Conservation (phyloP, 2,888 invertebrate genomes). For the Lordiphosa fenestrarum region DNA sequence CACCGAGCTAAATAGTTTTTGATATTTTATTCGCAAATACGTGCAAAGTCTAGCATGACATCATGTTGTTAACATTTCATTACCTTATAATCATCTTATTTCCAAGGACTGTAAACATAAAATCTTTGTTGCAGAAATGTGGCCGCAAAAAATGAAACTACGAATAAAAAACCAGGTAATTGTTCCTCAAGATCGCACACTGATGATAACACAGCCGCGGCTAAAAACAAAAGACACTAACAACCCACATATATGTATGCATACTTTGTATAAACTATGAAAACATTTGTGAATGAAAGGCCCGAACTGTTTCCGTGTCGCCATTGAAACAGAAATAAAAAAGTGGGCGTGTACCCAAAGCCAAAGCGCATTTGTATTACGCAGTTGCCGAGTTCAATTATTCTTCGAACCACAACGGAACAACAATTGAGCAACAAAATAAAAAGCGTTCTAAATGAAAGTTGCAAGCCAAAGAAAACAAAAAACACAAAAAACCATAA, state of each 20-base stretch:
- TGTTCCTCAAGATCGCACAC: too few relatives aligned
- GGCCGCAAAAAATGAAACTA: too few relatives aligned
- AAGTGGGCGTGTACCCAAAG: constrained; percentile 7
- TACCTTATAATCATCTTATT: too few relatives aligned
- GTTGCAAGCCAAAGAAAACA: constrained; percentile 15
- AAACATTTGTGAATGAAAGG: constrained; percentile 12
- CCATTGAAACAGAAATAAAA: constrained; percentile 11
- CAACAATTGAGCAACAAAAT: constrained; percentile 16
- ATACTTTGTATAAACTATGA: too few relatives aligned
- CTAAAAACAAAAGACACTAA: background rate
- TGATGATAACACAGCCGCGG: background rate
- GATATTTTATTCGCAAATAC: too few relatives aligned
- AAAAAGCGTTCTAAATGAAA: constrained; percentile 21
- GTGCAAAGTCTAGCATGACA: too few relatives aligned
- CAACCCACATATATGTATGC: background rate
- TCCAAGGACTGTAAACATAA: too few relatives aligned
- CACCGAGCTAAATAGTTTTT: too few relatives aligned
- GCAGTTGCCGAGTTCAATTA: constrained; percentile 52
- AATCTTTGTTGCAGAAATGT: too few relatives aligned
- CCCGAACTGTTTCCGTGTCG: constrained; percentile 37
- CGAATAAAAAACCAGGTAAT: too few relatives aligned
- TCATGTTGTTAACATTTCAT: too few relatives aligned
- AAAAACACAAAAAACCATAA: constrained; percentile 11
- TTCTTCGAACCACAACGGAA: constrained; percentile 19
- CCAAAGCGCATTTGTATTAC: constrained; percentile 38